phyloP scores from a whole-genome alignment of 2,113 vertebrate genomes.

The Etheostoma spectabile region DNA sequence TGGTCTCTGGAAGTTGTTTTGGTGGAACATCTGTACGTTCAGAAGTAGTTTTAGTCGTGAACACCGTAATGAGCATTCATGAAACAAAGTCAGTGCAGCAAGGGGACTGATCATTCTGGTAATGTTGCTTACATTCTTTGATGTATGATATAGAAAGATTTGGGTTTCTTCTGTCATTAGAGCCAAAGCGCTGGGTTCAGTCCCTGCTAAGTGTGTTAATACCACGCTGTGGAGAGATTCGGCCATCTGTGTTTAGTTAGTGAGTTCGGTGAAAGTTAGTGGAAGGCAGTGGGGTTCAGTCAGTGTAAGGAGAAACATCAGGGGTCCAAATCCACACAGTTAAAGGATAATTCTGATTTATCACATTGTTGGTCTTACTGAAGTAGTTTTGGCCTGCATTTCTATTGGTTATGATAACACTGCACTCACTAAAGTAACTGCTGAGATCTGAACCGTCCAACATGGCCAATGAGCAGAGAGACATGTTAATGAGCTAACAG shows the following conservation, averaged over 20 bases:
- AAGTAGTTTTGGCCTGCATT: slow-evolving; percentile 30
- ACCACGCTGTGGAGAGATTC: slow-evolving; percentile 10
- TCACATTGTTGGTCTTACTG: slow-evolving; percentile 43
- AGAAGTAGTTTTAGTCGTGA: too few species aligned
- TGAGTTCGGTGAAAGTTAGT: slow-evolving; percentile 46
- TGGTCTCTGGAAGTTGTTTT: too few species aligned
- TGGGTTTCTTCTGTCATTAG: slow-evolving; percentile 22
- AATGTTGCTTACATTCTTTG: slow-evolving; percentile 9
- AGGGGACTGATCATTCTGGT: slow-evolving; percentile 45
- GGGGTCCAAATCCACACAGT: slow-evolving; percentile 59
- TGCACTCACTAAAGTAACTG: slow-evolving; percentile 5
- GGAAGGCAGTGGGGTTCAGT: slow-evolving; percentile 44
- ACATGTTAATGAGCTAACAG: slow-evolving; percentile 10
- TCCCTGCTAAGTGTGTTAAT: slow-evolving; percentile 48
- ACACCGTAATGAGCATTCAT: not conserved
- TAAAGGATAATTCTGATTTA: slow-evolving; percentile 56
- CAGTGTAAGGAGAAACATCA: slow-evolving; percentile 42
- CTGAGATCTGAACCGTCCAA: not conserved
- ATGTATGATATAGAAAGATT: slow-evolving; percentile 5
- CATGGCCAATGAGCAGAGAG: not conserved
- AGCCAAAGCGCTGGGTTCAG: slow-evolving; percentile 4
- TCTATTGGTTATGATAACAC: slow-evolving; percentile 17
- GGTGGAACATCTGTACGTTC: too few species aligned
- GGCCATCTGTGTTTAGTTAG: slow-evolving; percentile 71
- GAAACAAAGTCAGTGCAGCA: slow-evolving; percentile 14